Evolutionary conservation across 2,888 invertebrate genomes (phyloP), one percentile per base, ranked within the genome.

Genomic region (Leptopilina drosophilae): DNA sequence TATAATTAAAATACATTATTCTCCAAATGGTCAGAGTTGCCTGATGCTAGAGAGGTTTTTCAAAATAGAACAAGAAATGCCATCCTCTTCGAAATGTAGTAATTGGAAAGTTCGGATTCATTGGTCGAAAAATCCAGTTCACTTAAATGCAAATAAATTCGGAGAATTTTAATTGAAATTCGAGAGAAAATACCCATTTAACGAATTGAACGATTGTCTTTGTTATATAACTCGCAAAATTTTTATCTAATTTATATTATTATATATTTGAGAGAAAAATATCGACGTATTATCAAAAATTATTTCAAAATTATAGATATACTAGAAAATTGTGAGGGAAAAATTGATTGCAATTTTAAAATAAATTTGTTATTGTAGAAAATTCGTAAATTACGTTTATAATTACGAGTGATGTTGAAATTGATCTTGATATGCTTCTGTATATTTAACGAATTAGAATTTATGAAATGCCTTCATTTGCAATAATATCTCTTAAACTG

Each of bases 401-500:
- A 15, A 8, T 8, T 15, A 62, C 8, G 9, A 49, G 8, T n/a
- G 0, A 62, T 62, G 9, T 62, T 62, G 20, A 62, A 62, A 20
- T 62, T 9, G 49, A 49, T 67, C 67, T 67, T 42, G 15, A 67
- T 49, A 49, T 67, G 20, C 46, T 49, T 49, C 67, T 49, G 49
- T 49, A 49, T 67, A 46, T 12, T 46, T 26, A 67, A 67, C 49
- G 33, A 62, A 62, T 62, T 62, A 62, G 62, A n/a, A 62, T 62
- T 62, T 62, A 62, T 62, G 62, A 15, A 62, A 62, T 15, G 62
- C 53, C 49, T 53, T 69, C 69, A 33, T 20, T 69, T 33, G 69
- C 26, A 69, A 69, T 69, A 69, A 33, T 56, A 69, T 69, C 53
- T 69, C 53, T 69, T 53, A 53, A 56, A 69, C 53, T 69, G 26